Base-by-base conservation (phyloP, 2,888 invertebrate species). In the Apodemia hepburni region DNA sequence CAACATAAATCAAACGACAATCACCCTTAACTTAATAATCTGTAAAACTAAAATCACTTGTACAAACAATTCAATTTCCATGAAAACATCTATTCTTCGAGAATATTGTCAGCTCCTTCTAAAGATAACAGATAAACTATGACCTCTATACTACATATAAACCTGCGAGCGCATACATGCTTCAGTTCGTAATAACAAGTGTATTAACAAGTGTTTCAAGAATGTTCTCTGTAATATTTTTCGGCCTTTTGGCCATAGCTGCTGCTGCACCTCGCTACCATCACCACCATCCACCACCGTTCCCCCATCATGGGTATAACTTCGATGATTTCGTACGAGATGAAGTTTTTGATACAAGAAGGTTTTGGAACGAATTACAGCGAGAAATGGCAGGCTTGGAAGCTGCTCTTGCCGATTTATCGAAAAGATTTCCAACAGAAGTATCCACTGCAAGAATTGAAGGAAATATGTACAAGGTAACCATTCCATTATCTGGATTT, bases 381-480 rank as follows among this genome's bases (percentile, higher is more conserved):
- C 73, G 67, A 11, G 82, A 87, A 64, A 68, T 89, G 71, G 68
- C 65, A 5, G 71, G 77, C 47, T 42, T 90, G 1, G 84, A 89
- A 45, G 65, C 74, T 0, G 73, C 81, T 70, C 60, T 89, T 0
- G 69, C 67, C 1, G 76, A 80, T 2, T 77, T 89, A 65, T 66
- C 71, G 49, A 69, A 65, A 5, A 76, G 69, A 2, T 87, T 86
- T 71, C 82, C 87, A 0, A 70, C 67, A 4, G 62, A 69, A 17
- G 64, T 69, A 1, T 67, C 78, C 0, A 70, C 68, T 5, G 79
- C 75, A 61, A 76, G 74, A 4, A 59, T 85, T 2, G 68, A 71
- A 9, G 85, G 81, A 7, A 76, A 79, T 59, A 72, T 84, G 45
- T 89, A 87, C 69, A 80, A 75, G 57, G 70, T 90, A 2, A 78